Base-by-base conservation (phyloP, 2,888 invertebrate species). In the Metellina segmentata region DNA sequence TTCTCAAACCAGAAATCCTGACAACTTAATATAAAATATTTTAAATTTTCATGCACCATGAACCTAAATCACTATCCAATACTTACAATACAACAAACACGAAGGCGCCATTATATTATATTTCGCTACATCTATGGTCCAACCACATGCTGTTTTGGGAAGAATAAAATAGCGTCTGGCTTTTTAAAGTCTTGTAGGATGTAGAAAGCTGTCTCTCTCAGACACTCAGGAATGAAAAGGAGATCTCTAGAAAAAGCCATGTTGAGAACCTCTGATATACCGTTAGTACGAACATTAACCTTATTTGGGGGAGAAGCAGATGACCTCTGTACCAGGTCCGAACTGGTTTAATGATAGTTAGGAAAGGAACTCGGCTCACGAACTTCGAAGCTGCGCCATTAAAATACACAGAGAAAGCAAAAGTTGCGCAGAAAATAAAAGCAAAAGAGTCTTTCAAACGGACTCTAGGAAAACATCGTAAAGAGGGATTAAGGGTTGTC, bases 281-380 rank as follows among this genome's bases (percentile, higher is more conserved):
- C 61, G 61, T 74, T 74, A 74, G 74, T 20, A 13, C 74, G 71
- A 49, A 48, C 70, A 34, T 19, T 49, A 51, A 70, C 51, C 51
- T 82, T 82, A 34, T 34, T 34, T 34, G 34, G 34, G 34, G 34
- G 34, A 34, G 34, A 34, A 34, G 34, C 34, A 34, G 34, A 34
- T 34, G 34, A 34, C 34, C 34, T 34, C 34, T 34, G 34, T 34
- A 34, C 34, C 34, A 34, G 34, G 34, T 34, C 34, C 34, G 82
- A 70, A 78, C 89, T 71, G 83, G 83, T 78, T 83, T 89, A 89
- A 89, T 83, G 89, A 89, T 89, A 89, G 89, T 89, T 82, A 77
- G 78, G 48, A 34, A 77, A 81, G 74, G 77, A 49, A 53, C 13
- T 75, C 70, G n/a, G n/a, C 78, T 89, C 89, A 89, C 83, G 89